phyloP scores from a whole-genome alignment of 2,888 invertebrate species.

The Netelia fuscicornis region DNA sequence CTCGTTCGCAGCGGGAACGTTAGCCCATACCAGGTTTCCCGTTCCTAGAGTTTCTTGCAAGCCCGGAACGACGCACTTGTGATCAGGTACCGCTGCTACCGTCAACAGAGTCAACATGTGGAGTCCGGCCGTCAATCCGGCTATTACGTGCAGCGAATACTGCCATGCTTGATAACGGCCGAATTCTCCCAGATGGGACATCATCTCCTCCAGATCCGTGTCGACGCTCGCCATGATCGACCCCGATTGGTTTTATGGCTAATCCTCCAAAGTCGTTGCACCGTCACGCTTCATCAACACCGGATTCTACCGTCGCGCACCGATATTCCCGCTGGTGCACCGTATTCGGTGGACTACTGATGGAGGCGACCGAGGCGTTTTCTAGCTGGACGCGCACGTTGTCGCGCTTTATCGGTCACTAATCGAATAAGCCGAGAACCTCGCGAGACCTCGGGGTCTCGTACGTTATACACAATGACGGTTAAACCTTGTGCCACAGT shows the following conservation, averaged over 20 bases:
- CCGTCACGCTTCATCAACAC: not conserved
- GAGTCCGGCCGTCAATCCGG: slow-evolving; percentile 92
- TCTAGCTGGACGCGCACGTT: slow-evolving; percentile 21
- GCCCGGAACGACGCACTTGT: slow-evolving; percentile 84
- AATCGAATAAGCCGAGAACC: slow-evolving; percentile 41
- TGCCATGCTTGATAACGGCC: slow-evolving; percentile 93
- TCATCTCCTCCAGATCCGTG: slow-evolving; percentile 80
- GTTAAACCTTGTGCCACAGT: slow-evolving; percentile 9
- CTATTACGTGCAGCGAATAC: slow-evolving; percentile 91
- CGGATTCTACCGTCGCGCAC: not conserved
- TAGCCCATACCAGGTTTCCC: slow-evolving; percentile 55
- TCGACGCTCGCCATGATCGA: slow-evolving; percentile 76
- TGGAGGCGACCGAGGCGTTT: slow-evolving; percentile 33
- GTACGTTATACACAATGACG: slow-evolving; percentile 7
- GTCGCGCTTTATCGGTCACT: slow-evolving; percentile 46
- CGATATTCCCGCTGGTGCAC: not conserved
- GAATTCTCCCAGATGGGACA: slow-evolving; percentile 89
- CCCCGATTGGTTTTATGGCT: not conserved
- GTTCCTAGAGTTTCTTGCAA: slow-evolving; percentile 53
- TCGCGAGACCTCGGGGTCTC: slow-evolving; percentile 24
- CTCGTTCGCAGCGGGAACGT: slow-evolving; percentile 52
- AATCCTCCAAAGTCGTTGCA: not conserved
- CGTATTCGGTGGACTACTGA: not conserved
- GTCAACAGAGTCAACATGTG: slow-evolving; percentile 94
- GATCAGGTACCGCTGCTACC: slow-evolving; percentile 92